These are phyloP conservation scores for Hypotaenidia okinawae DNA, from an alignment of 2,797 vertebrate genomes.

Conservation along the genomic window DNA sequence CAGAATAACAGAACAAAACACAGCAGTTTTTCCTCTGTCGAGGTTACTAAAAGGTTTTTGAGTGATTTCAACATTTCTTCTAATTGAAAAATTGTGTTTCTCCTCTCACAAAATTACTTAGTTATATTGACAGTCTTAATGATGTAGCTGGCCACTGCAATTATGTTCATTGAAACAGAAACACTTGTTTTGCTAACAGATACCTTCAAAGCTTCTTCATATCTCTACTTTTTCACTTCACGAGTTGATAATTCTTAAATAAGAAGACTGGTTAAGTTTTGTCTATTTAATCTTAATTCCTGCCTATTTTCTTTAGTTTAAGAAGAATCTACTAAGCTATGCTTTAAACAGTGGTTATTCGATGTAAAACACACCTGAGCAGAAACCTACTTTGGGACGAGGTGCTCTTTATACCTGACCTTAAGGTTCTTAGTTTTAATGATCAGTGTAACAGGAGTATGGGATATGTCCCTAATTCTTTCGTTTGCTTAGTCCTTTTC, in stretches of 20 bases:
- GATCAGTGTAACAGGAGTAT: rapidly evolving
- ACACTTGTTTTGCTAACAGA: not conserved
- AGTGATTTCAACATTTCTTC: not conserved
- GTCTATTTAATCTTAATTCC: not conserved
- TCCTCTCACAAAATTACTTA: not conserved
- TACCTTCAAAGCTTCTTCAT: not conserved
- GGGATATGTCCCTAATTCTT: not conserved
- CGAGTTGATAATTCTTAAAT: not conserved
- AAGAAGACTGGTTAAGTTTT: not conserved
- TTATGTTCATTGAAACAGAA: not conserved
- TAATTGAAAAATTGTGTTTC: not conserved
- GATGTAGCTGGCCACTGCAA: not conserved
- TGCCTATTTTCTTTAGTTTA: not conserved
- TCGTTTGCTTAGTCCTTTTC: not conserved
- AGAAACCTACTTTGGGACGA: not conserved
- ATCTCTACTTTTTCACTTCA: not conserved
- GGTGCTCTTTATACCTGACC: not conserved
- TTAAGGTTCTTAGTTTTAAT: not conserved
- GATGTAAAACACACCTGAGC: not conserved
- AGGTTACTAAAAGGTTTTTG: not conserved
- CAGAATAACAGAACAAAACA: not conserved
- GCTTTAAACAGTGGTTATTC: not conserved
- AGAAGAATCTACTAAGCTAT: not conserved
- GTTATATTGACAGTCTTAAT: not conserved
- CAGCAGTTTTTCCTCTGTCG: not conserved